Percentiles rank a stretch among this genome's conserved stretches.
Conservation (phyloP, 2,113 vertebrate genomes). For the Micronycteris hirsuta region DNA sequence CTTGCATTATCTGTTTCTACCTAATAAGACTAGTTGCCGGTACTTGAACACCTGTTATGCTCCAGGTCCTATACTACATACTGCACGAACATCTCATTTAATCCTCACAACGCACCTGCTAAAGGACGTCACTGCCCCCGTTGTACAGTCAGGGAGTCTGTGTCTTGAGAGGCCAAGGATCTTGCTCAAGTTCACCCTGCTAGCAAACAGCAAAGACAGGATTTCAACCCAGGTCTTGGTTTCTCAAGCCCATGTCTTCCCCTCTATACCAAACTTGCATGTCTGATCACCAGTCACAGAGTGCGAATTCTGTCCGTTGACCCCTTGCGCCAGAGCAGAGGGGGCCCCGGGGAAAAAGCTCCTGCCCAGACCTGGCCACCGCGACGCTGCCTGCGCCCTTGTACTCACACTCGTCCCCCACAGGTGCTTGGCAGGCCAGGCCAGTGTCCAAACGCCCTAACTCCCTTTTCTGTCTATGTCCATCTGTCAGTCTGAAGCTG, state of each 20-base stretch:
- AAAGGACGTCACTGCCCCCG: not conserved
- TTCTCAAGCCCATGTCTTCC: not conserved
- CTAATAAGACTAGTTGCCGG: too few species aligned
- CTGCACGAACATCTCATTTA: not conserved
- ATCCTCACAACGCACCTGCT: not conserved
- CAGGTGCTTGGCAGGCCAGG: not conserved
- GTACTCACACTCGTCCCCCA: not conserved
- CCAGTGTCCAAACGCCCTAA: not conserved
- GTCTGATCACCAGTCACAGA: not conserved
- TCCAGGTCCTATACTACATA: not conserved
- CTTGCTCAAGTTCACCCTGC: not conserved
- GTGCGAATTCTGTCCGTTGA: not conserved
- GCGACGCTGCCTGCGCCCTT: not conserved
- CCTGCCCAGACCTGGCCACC: not conserved
- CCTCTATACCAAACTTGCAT: not conserved
- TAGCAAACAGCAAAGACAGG: not conserved
- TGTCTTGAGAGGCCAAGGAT: not conserved
- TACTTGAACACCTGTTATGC: not conserved
- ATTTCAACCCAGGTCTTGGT: not conserved
- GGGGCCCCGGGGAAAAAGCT: too few species aligned
- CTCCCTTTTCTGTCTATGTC: not conserved
- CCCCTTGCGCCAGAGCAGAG: too few species aligned
- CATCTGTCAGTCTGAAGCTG: not conserved
- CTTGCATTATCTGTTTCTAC: not conserved
- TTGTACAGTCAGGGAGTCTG: not conserved